These are phyloP conservation scores for Drosophila yakuba DNA, from an alignment of 1,140 invertebrate genomes.

Conservation along the genomic window DNA sequence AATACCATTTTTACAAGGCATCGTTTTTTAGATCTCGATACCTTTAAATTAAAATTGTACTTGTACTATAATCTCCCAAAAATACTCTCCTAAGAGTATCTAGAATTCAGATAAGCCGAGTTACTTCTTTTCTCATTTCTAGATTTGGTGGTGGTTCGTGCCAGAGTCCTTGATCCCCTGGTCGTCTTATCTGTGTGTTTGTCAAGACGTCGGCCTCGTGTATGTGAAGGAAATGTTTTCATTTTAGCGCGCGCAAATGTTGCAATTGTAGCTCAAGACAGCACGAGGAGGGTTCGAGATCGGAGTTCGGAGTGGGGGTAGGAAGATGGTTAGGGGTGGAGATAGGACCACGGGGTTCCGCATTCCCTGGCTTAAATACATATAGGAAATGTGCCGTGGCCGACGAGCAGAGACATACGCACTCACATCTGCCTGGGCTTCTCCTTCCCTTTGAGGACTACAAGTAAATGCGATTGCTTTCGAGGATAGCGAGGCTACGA, in stretches of 20 bases:
- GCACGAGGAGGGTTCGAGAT: constrained; percentile 35
- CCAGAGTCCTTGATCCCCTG: constrained; percentile 51
- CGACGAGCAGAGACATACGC: constrained; percentile 20
- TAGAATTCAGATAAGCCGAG: background rate
- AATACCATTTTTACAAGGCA: too few species aligned
- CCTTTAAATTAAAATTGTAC: too few species aligned
- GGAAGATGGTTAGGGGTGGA: background rate
- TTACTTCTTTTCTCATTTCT: background rate
- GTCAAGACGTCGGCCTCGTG: constrained; percentile 44
- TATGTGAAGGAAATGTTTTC: constrained; percentile 52
- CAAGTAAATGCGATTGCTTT: constrained; percentile 17
- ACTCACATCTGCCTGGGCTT: constrained; percentile 46
- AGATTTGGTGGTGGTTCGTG: constrained; percentile 72
- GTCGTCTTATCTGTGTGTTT: constrained; percentile 41
- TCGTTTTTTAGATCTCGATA: background rate
- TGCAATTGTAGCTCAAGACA: constrained; percentile 71
- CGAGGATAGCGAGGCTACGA: constrained; percentile 1
- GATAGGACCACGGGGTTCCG: constrained; percentile 35
- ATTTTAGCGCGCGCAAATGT: constrained; percentile 79
- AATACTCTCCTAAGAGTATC: constrained; percentile 12
- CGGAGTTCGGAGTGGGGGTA: background rate
- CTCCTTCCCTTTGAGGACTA: constrained; percentile 12
- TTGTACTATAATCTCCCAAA: background rate
- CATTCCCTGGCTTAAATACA: constrained; percentile 51
- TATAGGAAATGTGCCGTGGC: constrained; percentile 43